These are phyloP conservation scores for Sinocyclocheilus anshuiensis DNA, from an alignment of 2,113 vertebrate species.

Conservation along the genomic window DNA sequence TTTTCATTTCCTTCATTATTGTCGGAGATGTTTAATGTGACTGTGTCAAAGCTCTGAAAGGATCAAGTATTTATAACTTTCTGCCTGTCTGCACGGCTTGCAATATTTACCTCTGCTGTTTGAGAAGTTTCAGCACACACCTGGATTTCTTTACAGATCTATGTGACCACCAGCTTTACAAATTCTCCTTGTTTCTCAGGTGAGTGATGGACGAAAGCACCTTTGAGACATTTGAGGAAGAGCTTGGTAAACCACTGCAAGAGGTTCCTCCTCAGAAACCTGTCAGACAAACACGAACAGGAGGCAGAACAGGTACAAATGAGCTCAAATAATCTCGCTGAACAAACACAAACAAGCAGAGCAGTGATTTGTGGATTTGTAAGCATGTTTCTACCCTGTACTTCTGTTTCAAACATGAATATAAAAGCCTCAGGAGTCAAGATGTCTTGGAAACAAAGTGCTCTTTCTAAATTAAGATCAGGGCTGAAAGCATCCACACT, in stretches of 20 bases:
- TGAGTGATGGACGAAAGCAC: slow-evolving; percentile 75
- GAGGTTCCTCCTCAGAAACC: slow-evolving; percentile 67
- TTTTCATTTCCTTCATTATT: neutral
- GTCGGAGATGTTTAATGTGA: neutral
- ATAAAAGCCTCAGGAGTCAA: neutral
- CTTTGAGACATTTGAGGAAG: slow-evolving; percentile 78
- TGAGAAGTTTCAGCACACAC: neutral
- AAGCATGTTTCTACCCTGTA: neutral
- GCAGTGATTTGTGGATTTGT: neutral
- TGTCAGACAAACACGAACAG: slow-evolving; percentile 59
- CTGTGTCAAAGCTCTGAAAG: neutral
- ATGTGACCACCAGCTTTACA: neutral
- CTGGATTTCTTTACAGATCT: neutral
- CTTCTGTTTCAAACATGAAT: neutral
- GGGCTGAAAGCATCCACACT: slow-evolving; percentile 28
- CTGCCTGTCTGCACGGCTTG: neutral
- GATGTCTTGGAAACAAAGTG: slow-evolving; percentile 42
- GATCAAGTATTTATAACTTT: neutral
- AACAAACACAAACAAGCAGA: slow-evolving; percentile 23
- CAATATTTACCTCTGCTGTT: neutral
- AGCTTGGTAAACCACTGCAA: slow-evolving; percentile 67
- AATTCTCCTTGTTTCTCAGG: slow-evolving; percentile 20
- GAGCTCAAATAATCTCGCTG: neutral
- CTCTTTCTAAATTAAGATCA: slow-evolving; percentile 10
- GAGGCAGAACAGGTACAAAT: slow-evolving; percentile 65